Percentiles rank a stretch among this genome's conserved stretches.
These are phyloP conservation scores for Dreissena rostriformis DNA, from an alignment of 1,140 invertebrate species.

Conservation along the genomic window DNA sequence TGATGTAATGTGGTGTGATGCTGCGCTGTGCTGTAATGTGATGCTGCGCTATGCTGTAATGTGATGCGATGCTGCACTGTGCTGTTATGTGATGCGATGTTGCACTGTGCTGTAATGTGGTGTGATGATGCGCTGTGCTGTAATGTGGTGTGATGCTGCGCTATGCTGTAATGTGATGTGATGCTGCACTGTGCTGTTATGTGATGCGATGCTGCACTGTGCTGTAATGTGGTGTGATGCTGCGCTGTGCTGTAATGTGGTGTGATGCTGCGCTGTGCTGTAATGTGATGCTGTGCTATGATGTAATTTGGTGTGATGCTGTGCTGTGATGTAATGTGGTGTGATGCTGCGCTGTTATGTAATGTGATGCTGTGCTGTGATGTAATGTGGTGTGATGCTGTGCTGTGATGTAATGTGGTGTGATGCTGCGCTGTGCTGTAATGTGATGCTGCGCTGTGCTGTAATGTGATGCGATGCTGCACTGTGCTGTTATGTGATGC, in stretches of 20 bases:
- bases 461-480: no score
- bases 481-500: not conserved
- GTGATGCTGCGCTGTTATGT: not conserved
- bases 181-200: not conserved
- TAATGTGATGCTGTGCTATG: not conserved
- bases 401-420: slow-evolving; percentile 37
- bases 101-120: slow-evolving; percentile 29
- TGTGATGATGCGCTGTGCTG: slow-evolving; percentile 42
- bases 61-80: slow-evolving; percentile 20
- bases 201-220: no score
- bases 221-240: not conserved
- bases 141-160: slow-evolving; percentile 28
- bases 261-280: slow-evolving; percentile 33
- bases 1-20: not conserved
- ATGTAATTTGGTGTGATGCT: not conserved
- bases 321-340: not conserved
- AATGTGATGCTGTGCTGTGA: slow-evolving; percentile 22
- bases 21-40: not conserved
- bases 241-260: not conserved
- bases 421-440: slow-evolving; percentile 35
- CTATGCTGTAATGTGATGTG: no score
- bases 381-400: slow-evolving; percentile 36
- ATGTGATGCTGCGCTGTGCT: slow-evolving; percentile 21
- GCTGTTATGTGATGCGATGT: slow-evolving; percentile 32
- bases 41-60: slow-evolving; percentile 42